Evolutionary conservation across 2,888 invertebrate species (phyloP), one percentile per base, ranked within the genome.

Genomic region (Drosophila melanocephala): DNA sequence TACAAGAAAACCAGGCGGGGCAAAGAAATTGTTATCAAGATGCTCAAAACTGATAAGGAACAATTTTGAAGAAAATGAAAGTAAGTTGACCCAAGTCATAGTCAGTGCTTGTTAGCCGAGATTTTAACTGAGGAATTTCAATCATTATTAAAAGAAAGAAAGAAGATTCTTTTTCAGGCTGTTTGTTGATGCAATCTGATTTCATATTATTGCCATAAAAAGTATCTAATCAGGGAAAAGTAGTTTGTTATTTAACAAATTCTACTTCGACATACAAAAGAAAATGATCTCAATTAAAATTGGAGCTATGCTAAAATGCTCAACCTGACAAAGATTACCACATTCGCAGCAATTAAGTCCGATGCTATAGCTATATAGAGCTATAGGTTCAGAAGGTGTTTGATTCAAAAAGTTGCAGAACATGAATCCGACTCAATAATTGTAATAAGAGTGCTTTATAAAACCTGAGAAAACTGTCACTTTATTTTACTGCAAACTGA

Each of bases 261-360:
- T 2, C 1, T 3, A 5, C 3, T 42, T n/a, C 2, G 3, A n/a
- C n/a, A 6, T 12, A 12, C 2, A 22, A 22, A 44, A 0, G 2
- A n/a, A 10, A 44, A n/a, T 42, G n/a, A 42, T 1, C 1, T n/a
- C n/a, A n/a, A 12, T n/a, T n/a, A n/a, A n/a, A 42, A n/a, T n/a
- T 37, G 37, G 6, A 26, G 26, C 26, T 26, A 1, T 26, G 26
- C 26, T 16, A 37, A 37, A 37, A 6, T 39, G 19, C 37, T 37
- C 37, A 39, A 19, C 19, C 19, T 39, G 19, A n/a, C 19, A n/a
- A n/a, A n/a, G 19, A n/a, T 42, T 4, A 2, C n/a, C 1, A 14
- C 12, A 44, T 44, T 22, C 3, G 22, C 6, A 22, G 6, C 12
- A 22, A 12, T 44, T 22, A 22, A 14, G n/a, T 2, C n/a, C 10